Evolutionary conservation across 2,888 invertebrate genomes (phyloP).

Genomic region (Epistrophe grossulariae): DNA sequence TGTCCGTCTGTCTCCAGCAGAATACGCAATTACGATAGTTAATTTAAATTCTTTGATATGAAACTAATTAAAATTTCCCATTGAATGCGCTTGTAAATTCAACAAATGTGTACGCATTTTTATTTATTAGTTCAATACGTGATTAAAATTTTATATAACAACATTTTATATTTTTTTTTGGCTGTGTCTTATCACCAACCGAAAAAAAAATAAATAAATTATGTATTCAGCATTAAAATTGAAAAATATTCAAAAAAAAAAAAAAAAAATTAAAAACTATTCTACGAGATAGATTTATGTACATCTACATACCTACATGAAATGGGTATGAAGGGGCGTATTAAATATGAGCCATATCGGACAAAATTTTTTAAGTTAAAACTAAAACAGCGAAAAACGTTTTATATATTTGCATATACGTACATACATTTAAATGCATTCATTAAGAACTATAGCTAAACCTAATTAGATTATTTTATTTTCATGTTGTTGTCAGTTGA

Average conservation of each 20-base stretch:
- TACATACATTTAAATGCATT: conserved; percentile 52
- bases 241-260: conserved; percentile 2
- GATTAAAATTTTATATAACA: conserved; percentile 68
- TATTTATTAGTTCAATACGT: conserved; percentile 74
- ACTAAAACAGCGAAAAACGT: conserved; percentile 36
- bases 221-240: conserved; percentile 48
- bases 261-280: conserved; percentile 13
- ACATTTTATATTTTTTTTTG: conserved; percentile 31
- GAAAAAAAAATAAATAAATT: conserved; percentile 9
- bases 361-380: conserved; percentile 19
- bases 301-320: not conserved
- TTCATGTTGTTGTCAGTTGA: conserved; percentile 48
- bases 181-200: conserved; percentile 28
- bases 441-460: conserved; percentile 6
- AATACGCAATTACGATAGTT: conserved; percentile 75
- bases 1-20: conserved; percentile 52
- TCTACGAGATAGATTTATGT: not conserved
- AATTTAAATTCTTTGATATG: conserved; percentile 75
- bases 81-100: conserved; percentile 68
- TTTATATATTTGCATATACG: conserved; percentile 51
- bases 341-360: not conserved
- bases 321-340: conserved; percentile 1
- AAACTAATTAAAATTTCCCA: conserved; percentile 76
- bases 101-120: conserved; percentile 63
- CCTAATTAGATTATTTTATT: conserved; percentile 55